Conservation (phyloP, 2,113 vertebrate species). For the Coryphaenoides rupestris region DNA sequence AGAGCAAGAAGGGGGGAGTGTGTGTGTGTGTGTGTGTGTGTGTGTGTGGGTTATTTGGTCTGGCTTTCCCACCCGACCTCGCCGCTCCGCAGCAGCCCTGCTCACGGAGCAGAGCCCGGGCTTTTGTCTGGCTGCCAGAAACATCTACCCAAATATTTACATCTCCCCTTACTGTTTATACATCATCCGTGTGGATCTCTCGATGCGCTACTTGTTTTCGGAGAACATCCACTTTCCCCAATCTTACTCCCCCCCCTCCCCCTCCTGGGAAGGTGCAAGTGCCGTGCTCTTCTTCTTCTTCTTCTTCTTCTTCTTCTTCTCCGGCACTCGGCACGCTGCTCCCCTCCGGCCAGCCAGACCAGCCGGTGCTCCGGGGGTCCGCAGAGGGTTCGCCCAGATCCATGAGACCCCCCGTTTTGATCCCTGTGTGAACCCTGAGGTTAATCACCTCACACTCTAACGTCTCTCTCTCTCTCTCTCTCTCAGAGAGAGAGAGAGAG, state of each 20-base stretch:
- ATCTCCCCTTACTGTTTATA: slow-evolving; percentile 97
- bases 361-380: slow-evolving; percentile 20
- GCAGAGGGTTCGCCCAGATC: slow-evolving; percentile 15
- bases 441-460: no score
- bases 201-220: slow-evolving; percentile 72
- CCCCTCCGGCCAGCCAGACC: no score
- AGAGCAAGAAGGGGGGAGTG: slow-evolving; percentile 44
- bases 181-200: slow-evolving; percentile 71
- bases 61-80: slow-evolving; percentile 60
- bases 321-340: no score
- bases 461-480: no score
- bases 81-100: slow-evolving; percentile 62
- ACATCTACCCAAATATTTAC: slow-evolving; percentile 93
- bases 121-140: slow-evolving; percentile 82
- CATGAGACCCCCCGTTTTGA: no score
- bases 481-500: no score
- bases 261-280: slow-evolving; percentile 48
- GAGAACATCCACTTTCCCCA: slow-evolving; percentile 66
- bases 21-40: slow-evolving; percentile 56
- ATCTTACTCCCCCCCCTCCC: slow-evolving; percentile 44
- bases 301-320: slow-evolving; percentile 16
- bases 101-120: slow-evolving; percentile 69
- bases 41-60: slow-evolving; percentile 64
- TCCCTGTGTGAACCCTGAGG: no score
- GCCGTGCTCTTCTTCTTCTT: slow-evolving; percentile 18